Percentiles rank a stretch among this genome's conserved stretches.
Evolutionary conservation across 2,113 vertebrate genomes (phyloP).

Genomic region (Uria aalge): DNA sequence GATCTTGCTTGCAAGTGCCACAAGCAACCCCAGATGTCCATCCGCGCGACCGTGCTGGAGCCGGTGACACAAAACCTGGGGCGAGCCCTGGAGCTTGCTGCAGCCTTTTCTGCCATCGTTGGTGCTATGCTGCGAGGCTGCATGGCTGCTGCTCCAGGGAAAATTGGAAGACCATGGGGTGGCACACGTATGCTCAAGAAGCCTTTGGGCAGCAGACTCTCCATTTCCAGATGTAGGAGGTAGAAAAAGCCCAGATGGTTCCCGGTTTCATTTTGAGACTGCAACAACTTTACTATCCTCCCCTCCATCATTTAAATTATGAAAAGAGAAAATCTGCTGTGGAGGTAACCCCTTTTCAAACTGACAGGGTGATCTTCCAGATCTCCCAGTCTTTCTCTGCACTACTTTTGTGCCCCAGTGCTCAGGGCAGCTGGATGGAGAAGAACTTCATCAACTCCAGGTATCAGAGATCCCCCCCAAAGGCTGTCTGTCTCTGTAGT

Average conservation of each 20-base stretch:
- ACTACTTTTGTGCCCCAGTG: neutral
- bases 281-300: neutral
- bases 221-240: neutral
- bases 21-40: accelerated
- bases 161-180: neutral
- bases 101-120: neutral
- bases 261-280: neutral
- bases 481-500: neutral
- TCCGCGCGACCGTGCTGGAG: neutral
- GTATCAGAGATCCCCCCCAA: neutral
- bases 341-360: neutral
- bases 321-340: neutral
- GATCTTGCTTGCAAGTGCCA: neutral
- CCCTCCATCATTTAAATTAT: neutral
- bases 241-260: neutral
- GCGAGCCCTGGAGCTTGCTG: neutral
- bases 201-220: neutral
- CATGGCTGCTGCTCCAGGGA: neutral
- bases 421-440: neutral
- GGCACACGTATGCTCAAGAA: accelerated
- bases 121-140: neutral
- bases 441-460: neutral
- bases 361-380: neutral
- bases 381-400: neutral
- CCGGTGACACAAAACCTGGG: neutral